Conservation (phyloP, 1,140 invertebrate species). For the Drosophila hydei region DNA sequence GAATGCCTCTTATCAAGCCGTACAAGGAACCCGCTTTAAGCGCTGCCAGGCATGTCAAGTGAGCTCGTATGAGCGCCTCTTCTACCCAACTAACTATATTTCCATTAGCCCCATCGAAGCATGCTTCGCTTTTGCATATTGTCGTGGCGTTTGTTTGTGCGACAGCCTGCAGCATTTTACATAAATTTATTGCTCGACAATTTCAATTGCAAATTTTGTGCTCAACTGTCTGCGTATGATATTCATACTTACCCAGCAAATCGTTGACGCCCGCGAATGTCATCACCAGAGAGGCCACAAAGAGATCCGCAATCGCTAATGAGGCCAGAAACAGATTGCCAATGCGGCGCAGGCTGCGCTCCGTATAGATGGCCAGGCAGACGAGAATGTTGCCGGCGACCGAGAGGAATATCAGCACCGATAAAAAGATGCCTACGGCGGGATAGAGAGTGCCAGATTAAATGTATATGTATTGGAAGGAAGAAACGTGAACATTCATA, state of each 20-base stretch:
- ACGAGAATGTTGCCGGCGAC: constrained; percentile 97
- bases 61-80: constrained; percentile 2
- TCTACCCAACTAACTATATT: constrained; percentile 4
- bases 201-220: constrained; percentile 74
- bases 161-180: constrained; percentile 72
- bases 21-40: constrained; percentile 64
- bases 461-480: constrained; percentile 35
- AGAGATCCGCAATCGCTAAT: constrained; percentile 96
- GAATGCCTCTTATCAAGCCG: constrained; percentile 61
- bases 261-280: constrained; percentile 95
- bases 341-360: constrained; percentile 94
- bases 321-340: constrained; percentile 98
- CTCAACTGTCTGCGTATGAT: constrained; percentile 31
- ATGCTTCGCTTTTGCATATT: constrained; percentile 30
- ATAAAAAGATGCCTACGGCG: constrained; percentile 91
- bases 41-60: constrained; percentile 65
- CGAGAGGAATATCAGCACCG: constrained; percentile 95
- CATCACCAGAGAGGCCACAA: constrained; percentile 97
- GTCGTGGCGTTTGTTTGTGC: constrained; percentile 28
- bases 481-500: constrained; percentile 47
- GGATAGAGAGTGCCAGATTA: constrained; percentile 46
- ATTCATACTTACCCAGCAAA: constrained; percentile 86
- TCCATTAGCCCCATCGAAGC: constrained; percentile 38
- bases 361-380: constrained; percentile 97
- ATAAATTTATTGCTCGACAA: constrained; percentile 66